Evolutionary conservation across 2,113 vertebrate genomes (phyloP).

Genomic region (Microtus ochrogaster): DNA sequence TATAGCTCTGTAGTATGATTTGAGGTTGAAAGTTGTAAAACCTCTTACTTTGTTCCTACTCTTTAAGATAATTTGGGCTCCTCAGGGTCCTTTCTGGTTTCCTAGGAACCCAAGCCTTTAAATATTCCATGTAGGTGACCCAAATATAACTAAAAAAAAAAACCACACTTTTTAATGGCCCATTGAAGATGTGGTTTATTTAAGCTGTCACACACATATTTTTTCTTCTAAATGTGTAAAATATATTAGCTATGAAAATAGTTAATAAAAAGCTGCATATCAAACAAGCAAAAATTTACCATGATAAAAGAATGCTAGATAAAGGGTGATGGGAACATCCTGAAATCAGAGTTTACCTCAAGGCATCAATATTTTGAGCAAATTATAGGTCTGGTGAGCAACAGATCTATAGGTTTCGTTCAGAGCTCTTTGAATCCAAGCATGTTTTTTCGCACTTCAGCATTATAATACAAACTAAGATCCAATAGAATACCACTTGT

Average conservation of each 20-base stretch:
- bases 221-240: neutral
- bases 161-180: neutral
- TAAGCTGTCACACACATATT: neutral
- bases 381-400: neutral
- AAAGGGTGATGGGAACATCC: accelerated
- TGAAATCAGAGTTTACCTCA: neutral
- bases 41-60: neutral
- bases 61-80: neutral
- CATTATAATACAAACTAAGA: neutral
- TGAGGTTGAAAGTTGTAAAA: neutral
- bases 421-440: neutral
- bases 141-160: neutral
- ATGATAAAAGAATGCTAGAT: neutral
- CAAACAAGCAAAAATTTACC: neutral
- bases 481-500: neutral
- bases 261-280: neutral
- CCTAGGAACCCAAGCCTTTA: neutral
- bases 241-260: neutral
- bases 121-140: neutral
- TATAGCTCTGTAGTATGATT: neutral
- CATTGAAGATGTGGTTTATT: neutral
- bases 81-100: neutral
- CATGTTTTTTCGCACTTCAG: neutral
- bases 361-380: neutral
- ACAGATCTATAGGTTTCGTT: neutral